A percentile compares a stretch with the other conserved stretches of the same genome.
phyloP scores from a whole-genome alignment of 2,888 invertebrate species.

The Drosophila longiperda region DNA sequence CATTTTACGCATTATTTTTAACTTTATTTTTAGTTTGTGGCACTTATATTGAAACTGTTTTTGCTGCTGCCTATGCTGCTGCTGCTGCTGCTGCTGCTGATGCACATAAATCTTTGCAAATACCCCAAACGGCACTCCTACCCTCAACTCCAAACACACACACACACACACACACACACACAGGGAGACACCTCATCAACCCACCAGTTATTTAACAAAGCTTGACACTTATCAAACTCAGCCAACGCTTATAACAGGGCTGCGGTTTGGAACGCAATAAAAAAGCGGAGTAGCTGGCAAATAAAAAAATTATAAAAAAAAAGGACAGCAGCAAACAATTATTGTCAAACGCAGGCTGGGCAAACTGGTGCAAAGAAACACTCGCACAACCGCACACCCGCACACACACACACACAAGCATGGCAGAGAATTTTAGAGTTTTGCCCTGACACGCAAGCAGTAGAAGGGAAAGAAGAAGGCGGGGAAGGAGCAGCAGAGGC shows the following conservation, averaged over 20 bases:
- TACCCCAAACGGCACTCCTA: neutral
- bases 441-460: conserved; percentile 16
- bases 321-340: conserved; percentile 71
- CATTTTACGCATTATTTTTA: neutral
- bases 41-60: conserved; percentile 59
- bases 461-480: neutral
- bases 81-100: conserved; percentile 38
- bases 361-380: conserved; percentile 39
- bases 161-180: neutral
- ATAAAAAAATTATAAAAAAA: conserved; percentile 53
- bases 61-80: conserved; percentile 27
- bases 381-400: conserved; percentile 2
- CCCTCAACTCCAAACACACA: neutral
- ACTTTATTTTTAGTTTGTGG: conserved; percentile 29
- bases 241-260: conserved; percentile 60
- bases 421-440: conserved; percentile 53
- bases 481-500: neutral
- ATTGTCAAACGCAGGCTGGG: conserved; percentile 72
- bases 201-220: conserved; percentile 59
- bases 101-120: conserved; percentile 69
- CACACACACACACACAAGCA: conserved; percentile 11
- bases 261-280: conserved; percentile 63
- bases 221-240: conserved; percentile 66
- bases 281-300: conserved; percentile 61
- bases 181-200: conserved; percentile 23